A percentile compares a stretch with the other conserved stretches of the same genome.
These are phyloP conservation scores for Ooceraea biroi DNA, from an alignment of 1,140 invertebrate genomes.

Conservation along the genomic window DNA sequence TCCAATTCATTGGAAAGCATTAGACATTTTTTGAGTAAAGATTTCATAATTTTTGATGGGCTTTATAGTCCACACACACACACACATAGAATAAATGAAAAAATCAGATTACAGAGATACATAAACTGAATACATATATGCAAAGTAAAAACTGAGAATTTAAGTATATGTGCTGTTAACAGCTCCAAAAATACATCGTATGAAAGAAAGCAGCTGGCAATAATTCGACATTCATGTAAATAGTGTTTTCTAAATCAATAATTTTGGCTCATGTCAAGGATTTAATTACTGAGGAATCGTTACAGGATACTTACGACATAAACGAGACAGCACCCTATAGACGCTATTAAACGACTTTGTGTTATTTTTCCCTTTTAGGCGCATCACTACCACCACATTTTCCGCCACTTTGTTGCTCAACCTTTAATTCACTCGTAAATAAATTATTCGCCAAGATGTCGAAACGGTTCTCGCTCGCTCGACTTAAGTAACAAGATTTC, in stretches of 20 bases:
- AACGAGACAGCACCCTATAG: slow-evolving; percentile 85
- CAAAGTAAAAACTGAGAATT: neutral
- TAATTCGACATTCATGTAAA: neutral
- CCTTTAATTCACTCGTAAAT: slow-evolving; percentile 22
- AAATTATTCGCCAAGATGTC: slow-evolving; percentile 46
- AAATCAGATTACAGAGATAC: neutral
- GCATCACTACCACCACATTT: slow-evolving; percentile 84
- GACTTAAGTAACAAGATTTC: slow-evolving; percentile 63
- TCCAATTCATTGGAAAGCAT: too few species aligned
- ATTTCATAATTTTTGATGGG: too few species aligned
- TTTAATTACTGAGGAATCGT: slow-evolving; percentile 28
- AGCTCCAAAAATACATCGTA: neutral
- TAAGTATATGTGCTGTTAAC: neutral
- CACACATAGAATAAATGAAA: neutral
- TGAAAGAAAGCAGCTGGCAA: neutral
- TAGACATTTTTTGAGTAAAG: too few species aligned
- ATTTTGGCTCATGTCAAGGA: neutral
- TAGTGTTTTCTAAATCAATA: neutral
- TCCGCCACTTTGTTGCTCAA: slow-evolving; percentile 60
- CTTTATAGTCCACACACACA: too few species aligned
- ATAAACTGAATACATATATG: too few species aligned
- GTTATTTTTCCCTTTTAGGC: slow-evolving; percentile 85
- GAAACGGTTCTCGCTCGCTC: slow-evolving; percentile 39
- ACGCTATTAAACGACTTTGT: slow-evolving; percentile 84
- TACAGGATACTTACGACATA: slow-evolving; percentile 83